Evolutionary conservation across 2,113 vertebrate species (phyloP).

Genomic region (Rhegmatorhina hoffmannsi): DNA sequence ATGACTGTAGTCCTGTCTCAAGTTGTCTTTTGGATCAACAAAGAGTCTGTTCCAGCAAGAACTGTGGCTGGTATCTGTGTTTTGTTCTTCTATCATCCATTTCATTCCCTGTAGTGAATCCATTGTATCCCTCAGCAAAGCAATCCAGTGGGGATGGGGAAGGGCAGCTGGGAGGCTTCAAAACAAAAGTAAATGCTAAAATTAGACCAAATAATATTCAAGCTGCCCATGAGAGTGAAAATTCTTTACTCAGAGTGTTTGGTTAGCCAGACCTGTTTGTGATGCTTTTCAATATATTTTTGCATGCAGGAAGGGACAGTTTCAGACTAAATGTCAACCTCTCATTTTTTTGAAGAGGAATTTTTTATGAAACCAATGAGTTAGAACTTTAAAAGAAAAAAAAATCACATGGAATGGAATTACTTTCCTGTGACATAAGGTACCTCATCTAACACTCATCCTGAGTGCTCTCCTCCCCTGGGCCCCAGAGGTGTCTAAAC

Average conservation of each 20-base stretch:
- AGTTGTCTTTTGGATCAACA: constrained; percentile 86
- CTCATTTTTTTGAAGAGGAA: not conserved
- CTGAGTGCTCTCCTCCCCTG: not conserved
- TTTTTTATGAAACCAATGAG: not conserved
- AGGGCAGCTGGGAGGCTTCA: not conserved
- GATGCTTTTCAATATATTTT: not conserved
- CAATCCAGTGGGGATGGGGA: not conserved
- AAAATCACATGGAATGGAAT: not conserved
- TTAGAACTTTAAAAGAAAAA: not conserved
- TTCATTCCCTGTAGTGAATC: constrained; percentile 6
- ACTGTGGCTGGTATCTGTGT: constrained; percentile 77
- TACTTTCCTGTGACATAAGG: not conserved
- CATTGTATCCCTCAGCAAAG: not conserved
- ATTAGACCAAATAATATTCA: not conserved
- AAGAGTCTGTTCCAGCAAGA: constrained; percentile 84
- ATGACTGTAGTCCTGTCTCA: constrained; percentile 86
- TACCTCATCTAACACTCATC: not conserved
- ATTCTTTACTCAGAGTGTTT: not conserved
- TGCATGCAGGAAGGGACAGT: not conserved
- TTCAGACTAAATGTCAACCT: not conserved
- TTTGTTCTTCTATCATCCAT: not conserved
- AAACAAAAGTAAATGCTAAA: not conserved
- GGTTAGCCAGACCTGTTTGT: not conserved
- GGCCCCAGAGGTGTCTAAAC: not conserved
- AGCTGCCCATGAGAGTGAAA: not conserved